Percentiles rank a stretch among this genome's conserved stretches.
These are phyloP conservation scores for Eulemur macaco DNA, from an alignment of 2,113 vertebrate species.

Conservation along the genomic window DNA sequence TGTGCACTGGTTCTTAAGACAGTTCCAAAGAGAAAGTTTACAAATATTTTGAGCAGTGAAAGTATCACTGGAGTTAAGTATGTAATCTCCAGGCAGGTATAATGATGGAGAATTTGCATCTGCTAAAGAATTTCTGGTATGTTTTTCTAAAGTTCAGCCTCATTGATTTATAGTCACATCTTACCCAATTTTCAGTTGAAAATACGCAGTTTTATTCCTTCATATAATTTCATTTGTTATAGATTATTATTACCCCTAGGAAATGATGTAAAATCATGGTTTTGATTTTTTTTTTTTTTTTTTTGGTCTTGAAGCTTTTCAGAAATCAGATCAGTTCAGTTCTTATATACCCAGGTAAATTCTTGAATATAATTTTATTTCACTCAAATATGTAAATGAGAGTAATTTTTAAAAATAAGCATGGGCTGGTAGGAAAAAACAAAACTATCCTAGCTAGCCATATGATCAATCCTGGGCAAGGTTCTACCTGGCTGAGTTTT, in stretches of 20 bases:
- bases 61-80: slow-evolving; percentile 45
- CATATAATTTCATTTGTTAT: background rate
- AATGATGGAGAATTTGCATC: slow-evolving; percentile 33
- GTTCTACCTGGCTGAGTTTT: slow-evolving; percentile 39
- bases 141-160: slow-evolving; percentile 78
- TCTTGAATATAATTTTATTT: slow-evolving; percentile 38
- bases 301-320: background rate
- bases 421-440: background rate
- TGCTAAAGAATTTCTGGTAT: slow-evolving; percentile 70
- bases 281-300: background rate
- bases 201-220: slow-evolving; percentile 38
- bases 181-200: slow-evolving; percentile 55
- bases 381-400: background rate
- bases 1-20: slow-evolving; percentile 61
- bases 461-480: background rate
- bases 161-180: slow-evolving; percentile 78
- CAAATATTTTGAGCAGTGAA: slow-evolving; percentile 69
- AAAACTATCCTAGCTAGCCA: background rate
- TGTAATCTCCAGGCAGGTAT: background rate
- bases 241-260: background rate
- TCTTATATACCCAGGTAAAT: background rate
- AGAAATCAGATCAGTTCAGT: slow-evolving; percentile 4
- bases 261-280: slow-evolving; percentile 5
- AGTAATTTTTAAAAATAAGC: background rate
- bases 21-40: slow-evolving; percentile 61